Percentiles rank a stretch among this genome's conserved stretches.
These are phyloP conservation scores for Rhabditophanes sp. DNA, from an alignment of 2,888 invertebrate genomes.

Conservation along the genomic window DNA sequence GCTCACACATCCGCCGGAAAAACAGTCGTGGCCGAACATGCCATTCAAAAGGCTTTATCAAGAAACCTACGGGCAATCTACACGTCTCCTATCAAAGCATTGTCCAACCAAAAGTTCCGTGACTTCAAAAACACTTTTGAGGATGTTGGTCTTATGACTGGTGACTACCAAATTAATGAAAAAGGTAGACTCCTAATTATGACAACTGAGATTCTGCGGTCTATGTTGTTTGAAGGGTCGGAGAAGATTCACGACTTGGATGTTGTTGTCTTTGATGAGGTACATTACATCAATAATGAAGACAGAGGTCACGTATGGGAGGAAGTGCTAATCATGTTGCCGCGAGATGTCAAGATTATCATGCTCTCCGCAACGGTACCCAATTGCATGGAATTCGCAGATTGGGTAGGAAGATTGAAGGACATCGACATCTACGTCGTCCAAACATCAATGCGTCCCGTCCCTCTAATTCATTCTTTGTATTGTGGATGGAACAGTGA, in stretches of 20 bases:
- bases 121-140: constrained; percentile 83
- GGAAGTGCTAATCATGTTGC: constrained; percentile 84
- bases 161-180: constrained; percentile 83
- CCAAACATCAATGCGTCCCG: constrained; percentile 76
- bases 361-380: constrained; percentile 95
- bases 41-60: constrained; percentile 52
- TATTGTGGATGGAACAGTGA: constrained; percentile 44
- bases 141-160: constrained; percentile 80
- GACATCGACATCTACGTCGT: constrained; percentile 75
- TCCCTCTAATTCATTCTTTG: constrained; percentile 81
- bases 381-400: constrained; percentile 82
- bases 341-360: constrained; percentile 82
- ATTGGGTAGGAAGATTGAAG: constrained; percentile 52
- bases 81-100: constrained; percentile 94
- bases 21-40: constrained; percentile 97
- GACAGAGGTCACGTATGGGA: constrained; percentile 97
- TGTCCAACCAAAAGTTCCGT: constrained; percentile 94
- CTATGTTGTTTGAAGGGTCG: constrained; percentile 83
- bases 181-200: constrained; percentile 87
- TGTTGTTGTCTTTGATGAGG: constrained; percentile 97
- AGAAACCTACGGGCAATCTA: constrained; percentile 54
- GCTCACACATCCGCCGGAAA: constrained; percentile 94
- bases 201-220: constrained; percentile 94
- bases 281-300: constrained; percentile 65
- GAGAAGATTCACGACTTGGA: constrained; percentile 87